Evolutionary conservation across 2,113 vertebrate genomes (phyloP).

Genomic region (Syngnathus scovelli): DNA sequence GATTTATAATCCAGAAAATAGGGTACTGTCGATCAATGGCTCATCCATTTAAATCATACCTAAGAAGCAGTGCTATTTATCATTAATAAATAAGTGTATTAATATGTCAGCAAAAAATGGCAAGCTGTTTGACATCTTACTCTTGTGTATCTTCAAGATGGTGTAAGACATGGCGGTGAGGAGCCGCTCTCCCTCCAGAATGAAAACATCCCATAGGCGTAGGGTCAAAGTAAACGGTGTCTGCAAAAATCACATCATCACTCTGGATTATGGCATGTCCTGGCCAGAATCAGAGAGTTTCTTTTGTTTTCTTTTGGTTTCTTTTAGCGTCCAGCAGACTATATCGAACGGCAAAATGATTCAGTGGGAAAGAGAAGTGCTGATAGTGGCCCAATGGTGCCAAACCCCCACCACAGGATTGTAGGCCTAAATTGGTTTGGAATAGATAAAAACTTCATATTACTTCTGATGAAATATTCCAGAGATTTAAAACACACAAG

Average conservation of each 20-base stretch:
- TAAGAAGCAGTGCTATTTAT: too few relatives aligned
- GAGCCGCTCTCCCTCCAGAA: conserved; percentile 79
- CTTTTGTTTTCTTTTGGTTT: conserved; percentile 29
- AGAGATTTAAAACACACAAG: conserved; percentile 20
- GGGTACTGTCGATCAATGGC: too few relatives aligned
- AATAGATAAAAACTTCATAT: conserved; percentile 38
- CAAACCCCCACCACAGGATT: conserved; percentile 58
- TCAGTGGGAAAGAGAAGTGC: conserved; percentile 42
- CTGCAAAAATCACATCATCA: conserved; percentile 49
- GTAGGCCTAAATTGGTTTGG: conserved; percentile 33
- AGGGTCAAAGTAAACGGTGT: conserved; percentile 82
- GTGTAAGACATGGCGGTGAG: conserved; percentile 82
- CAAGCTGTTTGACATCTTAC: conserved; percentile 56
- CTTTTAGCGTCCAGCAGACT: conserved; percentile 22
- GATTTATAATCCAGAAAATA: too few relatives aligned
- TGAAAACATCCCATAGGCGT: conserved; percentile 82
- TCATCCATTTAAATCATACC: too few relatives aligned
- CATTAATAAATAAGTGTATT: neutral
- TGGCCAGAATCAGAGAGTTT: conserved; percentile 34
- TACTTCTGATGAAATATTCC: conserved; percentile 21
- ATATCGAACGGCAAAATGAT: conserved; percentile 5
- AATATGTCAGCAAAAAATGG: neutral
- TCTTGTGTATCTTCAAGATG: conserved; percentile 80
- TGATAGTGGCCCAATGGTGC: conserved; percentile 45
- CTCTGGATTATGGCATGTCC: neutral